Evolutionary conservation across 2,888 invertebrate genomes (phyloP), one percentile per base, ranked within the genome.

Genomic region (Helicoverpa assulta): DNA sequence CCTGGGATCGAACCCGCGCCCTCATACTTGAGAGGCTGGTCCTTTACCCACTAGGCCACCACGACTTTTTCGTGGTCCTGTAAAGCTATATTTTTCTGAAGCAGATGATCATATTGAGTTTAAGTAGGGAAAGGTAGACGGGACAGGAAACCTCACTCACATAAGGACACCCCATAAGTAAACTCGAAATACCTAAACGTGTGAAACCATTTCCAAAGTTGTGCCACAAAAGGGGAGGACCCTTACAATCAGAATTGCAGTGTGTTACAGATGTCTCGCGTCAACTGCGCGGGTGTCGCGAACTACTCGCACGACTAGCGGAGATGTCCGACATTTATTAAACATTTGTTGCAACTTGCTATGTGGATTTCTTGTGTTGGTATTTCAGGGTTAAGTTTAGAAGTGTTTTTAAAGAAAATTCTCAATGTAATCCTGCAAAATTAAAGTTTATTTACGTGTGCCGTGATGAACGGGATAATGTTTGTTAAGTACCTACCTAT

Each of bases 221-320:
- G 1, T 26, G 10, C 59, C n/a, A 65, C 54, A 43, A 37, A 4
- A 62, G 53, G 50, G 43, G 55, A 60, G 58, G 50, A 55, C 67
- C 64, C 53, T 54, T 53, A 67, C 67, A 78, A 73, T 78, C 57
- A 78, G 70, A 70, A 50, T 70, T 64, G 70, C 57, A 68, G 73
- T 43, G 16, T 58, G 64, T 65, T 67, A 67, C 78, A 67, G 59
- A 76, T 76, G 66, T 73, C 58, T 74, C 50, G 54, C 52, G 73
- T 61, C 78, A 60, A 54, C 62, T 60, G 33, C 16, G 67, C 67
- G 78, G 56, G 57, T 66, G 66, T 37, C 67, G 67, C 54, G 43
- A 65, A 70, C 64, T 66, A 76, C 54, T 67, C 43, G 64, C 73
- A 57, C 37, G 67, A 50, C 56, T 73, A 50, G 78, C 55, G 63